A percentile compares a stretch with the other conserved stretches of the same genome.
Conservation (phyloP, 53 echinoderm and acorn worm species). For the Antedon mediterranea region DNA sequence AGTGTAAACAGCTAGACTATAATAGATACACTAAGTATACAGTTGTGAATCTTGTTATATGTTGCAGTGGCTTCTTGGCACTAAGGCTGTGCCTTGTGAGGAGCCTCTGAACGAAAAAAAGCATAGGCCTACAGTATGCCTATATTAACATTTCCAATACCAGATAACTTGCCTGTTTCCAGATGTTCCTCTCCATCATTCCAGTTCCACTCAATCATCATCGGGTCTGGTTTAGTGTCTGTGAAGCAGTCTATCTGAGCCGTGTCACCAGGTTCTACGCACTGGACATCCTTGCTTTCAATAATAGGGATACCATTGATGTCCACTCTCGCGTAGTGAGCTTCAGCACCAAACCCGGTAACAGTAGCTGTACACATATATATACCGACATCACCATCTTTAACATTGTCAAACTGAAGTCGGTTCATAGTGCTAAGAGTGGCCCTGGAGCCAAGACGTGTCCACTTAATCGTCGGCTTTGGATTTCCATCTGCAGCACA, state of each 20-base stretch:
- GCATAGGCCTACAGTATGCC: too few relatives aligned
- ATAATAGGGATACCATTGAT: constrained; percentile 62
- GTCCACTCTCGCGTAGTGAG: constrained; percentile 45
- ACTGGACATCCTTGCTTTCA: constrained; percentile 21
- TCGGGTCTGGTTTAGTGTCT: constrained; percentile 67
- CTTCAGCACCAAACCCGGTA: constrained; percentile 51
- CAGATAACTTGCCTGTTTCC: constrained; percentile 26
- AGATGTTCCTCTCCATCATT: constrained; percentile 13
- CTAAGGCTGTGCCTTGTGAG: too few relatives aligned
- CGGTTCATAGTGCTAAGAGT: constrained; percentile 79
- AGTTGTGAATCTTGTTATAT: too few relatives aligned
- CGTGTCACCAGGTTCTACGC: constrained; percentile 30
- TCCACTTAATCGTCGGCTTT: constrained; percentile 76
- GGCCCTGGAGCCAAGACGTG: constrained; percentile 58
- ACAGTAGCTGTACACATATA: constrained; percentile 70
- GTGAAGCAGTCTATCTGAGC: constrained; percentile 49
- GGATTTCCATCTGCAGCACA: constrained; percentile 88
- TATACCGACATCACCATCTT: constrained; percentile 49
- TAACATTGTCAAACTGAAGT: constrained; percentile 73
- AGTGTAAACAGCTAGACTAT: neutral
- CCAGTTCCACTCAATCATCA: constrained; percentile 54
- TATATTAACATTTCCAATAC: too few relatives aligned
- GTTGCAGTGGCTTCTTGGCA: too few relatives aligned
- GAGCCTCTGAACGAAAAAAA: too few relatives aligned
- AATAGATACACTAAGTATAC: too few relatives aligned